Evolutionary conservation across 2,888 invertebrate species (phyloP), one percentile per base, ranked within the genome.

Genomic region (Caradrina kadenii): DNA sequence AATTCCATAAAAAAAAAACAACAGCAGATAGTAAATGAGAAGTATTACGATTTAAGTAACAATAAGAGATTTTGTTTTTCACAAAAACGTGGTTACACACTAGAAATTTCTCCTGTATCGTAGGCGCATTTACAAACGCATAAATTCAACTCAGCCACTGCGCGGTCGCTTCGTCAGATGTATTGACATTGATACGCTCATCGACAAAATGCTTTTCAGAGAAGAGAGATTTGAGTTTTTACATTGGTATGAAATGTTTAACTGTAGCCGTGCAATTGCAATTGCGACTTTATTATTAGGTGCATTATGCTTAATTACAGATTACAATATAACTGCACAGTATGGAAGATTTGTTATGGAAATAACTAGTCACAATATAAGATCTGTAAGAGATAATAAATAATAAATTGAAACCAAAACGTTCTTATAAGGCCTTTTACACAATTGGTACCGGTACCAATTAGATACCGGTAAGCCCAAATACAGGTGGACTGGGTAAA

Each of bases 321-420:
- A 15, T 13, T 31, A 50, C 50, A 31, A 5, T 50, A 61, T 56
- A 73, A 50, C 68, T 63, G 15, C 69, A 75, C 59, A 74, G 59
- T 52, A 75, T 69, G 59, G 26, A 48, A 48, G 17, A 11, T 21
- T 22, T 10, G 45, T 58, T 26, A 17, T 31, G 39, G 1, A 10
- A 4, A 26, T 3, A 26, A 26, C 26, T 26, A 17, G 17, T 45
- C 45, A 17, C 45, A 45, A 45, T 17, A 45, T 17, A 45, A 45
- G 17, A 45, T 17, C 15, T 45, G 6, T 17, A 15, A 17, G 5
- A 39, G 39, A 45, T 17, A 17, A 17, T 17, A n/a, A n/a, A n/a
- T n/a, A n/a, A n/a, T n/a, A n/a, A n/a, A 45, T 17, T 45, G 11
- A 17, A 17, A 17, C 15, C 17, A 45, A 45, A 17, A 42, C 15